Percentiles rank a stretch among this genome's conserved stretches.
Evolutionary conservation across 2,113 vertebrate genomes (phyloP).

Genomic region (Mobula birostris): DNA sequence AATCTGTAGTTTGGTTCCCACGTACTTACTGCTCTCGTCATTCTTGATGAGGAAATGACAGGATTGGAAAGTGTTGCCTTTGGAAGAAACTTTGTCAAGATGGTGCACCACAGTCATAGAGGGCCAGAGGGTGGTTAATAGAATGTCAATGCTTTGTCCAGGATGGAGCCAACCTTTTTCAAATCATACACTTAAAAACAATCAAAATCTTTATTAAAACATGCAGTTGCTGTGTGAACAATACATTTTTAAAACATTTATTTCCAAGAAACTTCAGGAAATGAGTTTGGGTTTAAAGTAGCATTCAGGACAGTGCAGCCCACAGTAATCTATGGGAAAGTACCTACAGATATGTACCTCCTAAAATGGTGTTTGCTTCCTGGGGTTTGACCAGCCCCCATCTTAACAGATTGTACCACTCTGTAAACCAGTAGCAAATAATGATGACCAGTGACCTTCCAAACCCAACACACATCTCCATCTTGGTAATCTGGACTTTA

Average conservation of each 20-base stretch:
- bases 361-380: not conserved
- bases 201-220: not conserved
- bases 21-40: too few species aligned
- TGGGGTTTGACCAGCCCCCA: not conserved
- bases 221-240: not conserved
- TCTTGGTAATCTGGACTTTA: not conserved
- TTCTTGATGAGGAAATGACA: too few species aligned
- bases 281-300: slow-evolving; percentile 9
- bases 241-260: slow-evolving; percentile 3
- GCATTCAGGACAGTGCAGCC: slow-evolving; percentile 17
- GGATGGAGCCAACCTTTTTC: too few species aligned
- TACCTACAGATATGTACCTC: not conserved
- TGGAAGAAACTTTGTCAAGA: too few species aligned
- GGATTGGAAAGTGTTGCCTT: too few species aligned
- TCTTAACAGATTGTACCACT: not conserved
- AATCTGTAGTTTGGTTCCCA: too few species aligned
- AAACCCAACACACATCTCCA: not conserved
- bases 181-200: not conserved
- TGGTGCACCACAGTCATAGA: too few species aligned
- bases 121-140: too few species aligned
- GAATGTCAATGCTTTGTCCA: too few species aligned
- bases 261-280: not conserved
- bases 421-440: not conserved
- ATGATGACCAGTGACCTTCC: not conserved
- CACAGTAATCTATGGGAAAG: not conserved